Percentiles rank a stretch among this genome's conserved stretches.
These are phyloP conservation scores for Lordiphosa clarofinis DNA, from an alignment of 1,140 invertebrate species.

Conservation along the genomic window DNA sequence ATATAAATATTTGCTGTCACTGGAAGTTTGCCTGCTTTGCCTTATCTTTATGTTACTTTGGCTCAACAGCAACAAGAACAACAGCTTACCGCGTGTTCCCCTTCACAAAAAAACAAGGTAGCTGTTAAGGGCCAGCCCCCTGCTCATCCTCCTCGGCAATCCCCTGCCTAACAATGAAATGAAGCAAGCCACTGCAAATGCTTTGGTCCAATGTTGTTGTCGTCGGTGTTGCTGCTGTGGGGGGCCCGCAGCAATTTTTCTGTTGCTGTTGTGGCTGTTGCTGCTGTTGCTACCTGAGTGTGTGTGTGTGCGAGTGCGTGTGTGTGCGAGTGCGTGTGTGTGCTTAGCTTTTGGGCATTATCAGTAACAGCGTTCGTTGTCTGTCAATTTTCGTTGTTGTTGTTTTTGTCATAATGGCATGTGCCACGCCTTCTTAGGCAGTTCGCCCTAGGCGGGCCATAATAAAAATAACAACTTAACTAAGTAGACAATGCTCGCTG, in stretches of 20 bases:
- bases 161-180: constrained; percentile 18
- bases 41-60: constrained; percentile 34
- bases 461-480: constrained; percentile 76
- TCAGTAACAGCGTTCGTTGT: constrained; percentile 14
- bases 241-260: constrained; percentile 9
- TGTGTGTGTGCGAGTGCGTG: too few relatives aligned
- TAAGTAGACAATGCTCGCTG: constrained; percentile 47
- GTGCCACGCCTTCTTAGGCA: constrained; percentile 29
- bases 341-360: too few relatives aligned
- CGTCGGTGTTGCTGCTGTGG: background rate
- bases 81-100: background rate
- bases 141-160: background rate
- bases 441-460: constrained; percentile 33
- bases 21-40: constrained; percentile 14
- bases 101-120: background rate
- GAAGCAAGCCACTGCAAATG: constrained; percentile 28
- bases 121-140: constrained; percentile 1
- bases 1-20: too few relatives aligned
- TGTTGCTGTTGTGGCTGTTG: too few relatives aligned
- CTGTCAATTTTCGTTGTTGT: constrained; percentile 9
- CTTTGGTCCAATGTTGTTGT: constrained; percentile 18
- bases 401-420: constrained; percentile 53
- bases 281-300: background rate
- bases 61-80: constrained; percentile 2
- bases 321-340: too few relatives aligned